Evolutionary conservation across 2,797 vertebrate genomes (phyloP).

Genomic region (Percopsis omiscomaycus): DNA sequence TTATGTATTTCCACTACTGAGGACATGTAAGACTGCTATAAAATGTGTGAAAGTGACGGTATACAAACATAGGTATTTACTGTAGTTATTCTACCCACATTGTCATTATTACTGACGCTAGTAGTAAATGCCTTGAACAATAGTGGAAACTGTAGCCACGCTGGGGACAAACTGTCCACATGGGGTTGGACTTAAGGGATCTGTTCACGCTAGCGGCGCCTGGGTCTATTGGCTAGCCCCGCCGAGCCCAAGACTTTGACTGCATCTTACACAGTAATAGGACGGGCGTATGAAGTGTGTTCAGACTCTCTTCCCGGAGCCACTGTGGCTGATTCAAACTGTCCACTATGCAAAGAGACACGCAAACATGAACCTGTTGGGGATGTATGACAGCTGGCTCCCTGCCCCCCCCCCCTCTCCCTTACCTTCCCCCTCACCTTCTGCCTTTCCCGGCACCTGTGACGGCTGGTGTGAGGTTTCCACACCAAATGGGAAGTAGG

Average conservation of each 20-base stretch:
- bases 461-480: slow-evolving; percentile 26
- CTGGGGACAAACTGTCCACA: no score
- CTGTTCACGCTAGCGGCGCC: no score
- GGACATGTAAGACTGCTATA: slow-evolving; percentile 29
- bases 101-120: slow-evolving; percentile 29
- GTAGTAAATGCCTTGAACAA: slow-evolving; percentile 30
- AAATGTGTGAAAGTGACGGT: slow-evolving; percentile 38
- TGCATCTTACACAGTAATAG: slow-evolving; percentile 36
- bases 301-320: slow-evolving; percentile 27
- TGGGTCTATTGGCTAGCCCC: no score
- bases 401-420: background rate
- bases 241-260: slow-evolving; percentile 5
- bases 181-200: no score
- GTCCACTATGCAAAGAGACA: slow-evolving; percentile 15
- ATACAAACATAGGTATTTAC: slow-evolving; percentile 50
- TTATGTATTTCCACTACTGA: slow-evolving; percentile 64
- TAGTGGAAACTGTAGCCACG: background rate
- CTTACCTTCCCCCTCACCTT: background rate
- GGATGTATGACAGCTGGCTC: background rate
- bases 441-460: slow-evolving; percentile 35
- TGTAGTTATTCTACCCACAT: slow-evolving; percentile 38
- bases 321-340: slow-evolving; percentile 30
- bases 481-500: slow-evolving; percentile 37
- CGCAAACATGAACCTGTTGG: no score
- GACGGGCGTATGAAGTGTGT: slow-evolving; percentile 9